Base-by-base conservation (phyloP, 2,888 invertebrate genomes). In the Ariolimax columbianus region DNA sequence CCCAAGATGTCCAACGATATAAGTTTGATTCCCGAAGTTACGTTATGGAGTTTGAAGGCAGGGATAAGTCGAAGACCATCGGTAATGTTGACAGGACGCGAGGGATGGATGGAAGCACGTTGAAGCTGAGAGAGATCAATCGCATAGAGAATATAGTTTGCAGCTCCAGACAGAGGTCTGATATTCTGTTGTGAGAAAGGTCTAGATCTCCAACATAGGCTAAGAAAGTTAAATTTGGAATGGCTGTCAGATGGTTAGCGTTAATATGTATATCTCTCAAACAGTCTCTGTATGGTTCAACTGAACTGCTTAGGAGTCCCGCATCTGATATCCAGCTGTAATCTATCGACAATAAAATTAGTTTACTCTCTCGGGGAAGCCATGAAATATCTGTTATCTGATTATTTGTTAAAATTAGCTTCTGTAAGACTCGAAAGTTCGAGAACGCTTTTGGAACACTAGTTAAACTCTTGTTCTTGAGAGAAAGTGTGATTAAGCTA, bases 371-470 rank as follows among this genome's bases (percentile, higher is more conserved):
- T 4, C 0, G 47, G 19, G 75, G 75, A 30, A 75, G 75, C 75
- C 75, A 75, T 11, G 59, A 23, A 2, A 78, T 63, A 6, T 78
- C 66, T 3, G 33, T 26, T 0, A 78, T 78, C n/a, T 14, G 26
- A 17, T 78, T 78, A 26, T 63, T 1, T 1, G 59, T 3, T 43
- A 78, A 9, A 14, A 30, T 38, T n/a, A 78, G 63, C 23, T 36
- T 1, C 6, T 59, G 38, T 2, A 78, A 14, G 0, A n/a, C 63
- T n/a, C 17, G 17, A 6, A 78, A n/a, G 2, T 59, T 63, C 11
- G 78, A 36, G 14, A 78, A 6, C 7, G 78, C 78, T 26, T 78
- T 78, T n/a, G 78, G 78, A 19, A 78, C 78, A 0, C 0, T n/a
- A 6, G n/a, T 63, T 30, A 78, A n/a, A 2, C 43, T 63, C 26